A percentile compares a stretch with the other conserved stretches of the same genome.
These are phyloP conservation scores for Sphaeramia orbicularis DNA, from an alignment of 2,797 vertebrate species.

Conservation along the genomic window DNA sequence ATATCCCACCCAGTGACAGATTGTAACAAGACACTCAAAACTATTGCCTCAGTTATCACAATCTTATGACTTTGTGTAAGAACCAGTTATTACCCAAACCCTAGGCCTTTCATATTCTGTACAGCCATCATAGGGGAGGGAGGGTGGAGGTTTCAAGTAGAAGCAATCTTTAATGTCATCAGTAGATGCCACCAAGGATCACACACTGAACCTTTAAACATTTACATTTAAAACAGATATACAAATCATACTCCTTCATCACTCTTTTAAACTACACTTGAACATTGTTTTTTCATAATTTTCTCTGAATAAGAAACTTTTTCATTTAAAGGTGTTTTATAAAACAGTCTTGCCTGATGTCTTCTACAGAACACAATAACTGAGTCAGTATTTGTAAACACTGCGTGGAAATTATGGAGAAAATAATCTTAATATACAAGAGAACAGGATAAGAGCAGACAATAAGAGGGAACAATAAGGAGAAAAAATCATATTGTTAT, in stretches of 20 bases:
- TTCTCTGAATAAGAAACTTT: conserved; percentile 9
- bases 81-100: no score
- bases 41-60: no score
- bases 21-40: no score
- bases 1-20: no score
- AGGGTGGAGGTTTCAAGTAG: no score
- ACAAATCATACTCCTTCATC: neutral
- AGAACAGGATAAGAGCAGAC: conserved; percentile 64
- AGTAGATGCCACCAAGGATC: no score
- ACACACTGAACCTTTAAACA: no score
- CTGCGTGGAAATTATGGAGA: conserved; percentile 55
- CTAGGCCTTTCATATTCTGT: no score
- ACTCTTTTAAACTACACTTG: conserved; percentile 1
- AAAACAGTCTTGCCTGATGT: conserved; percentile 23
- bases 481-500: conserved; percentile 71
- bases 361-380: conserved; percentile 4
- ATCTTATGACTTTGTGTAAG: no score
- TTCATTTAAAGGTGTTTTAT: conserved; percentile 35
- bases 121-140: no score
- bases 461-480: conserved; percentile 74
- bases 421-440: conserved; percentile 65
- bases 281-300: neutral
- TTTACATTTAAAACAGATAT: conserved; percentile 6
- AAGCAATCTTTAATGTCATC: no score
- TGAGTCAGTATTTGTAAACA: conserved; percentile 50